Evolutionary conservation across 1,140 invertebrate genomes (phyloP), one percentile per base, ranked within the genome.

Genomic region (Orius insidiosus): DNA sequence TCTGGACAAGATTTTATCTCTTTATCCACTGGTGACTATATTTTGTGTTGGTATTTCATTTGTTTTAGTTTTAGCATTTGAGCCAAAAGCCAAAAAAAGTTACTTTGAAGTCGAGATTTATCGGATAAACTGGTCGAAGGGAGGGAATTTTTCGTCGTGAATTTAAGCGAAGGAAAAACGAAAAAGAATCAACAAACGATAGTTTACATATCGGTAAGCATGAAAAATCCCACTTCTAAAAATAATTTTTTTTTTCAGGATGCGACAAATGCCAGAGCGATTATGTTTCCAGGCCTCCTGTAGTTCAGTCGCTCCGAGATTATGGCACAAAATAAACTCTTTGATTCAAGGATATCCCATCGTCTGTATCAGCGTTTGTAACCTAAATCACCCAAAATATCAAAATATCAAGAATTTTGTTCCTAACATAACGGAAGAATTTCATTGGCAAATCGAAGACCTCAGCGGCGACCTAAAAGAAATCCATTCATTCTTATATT

Each of bases 131-230:
- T 13, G 2, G n/a, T 32, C 7, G 46, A 47, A 34, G 40, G 31
- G 10, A 40, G 35, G 37, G 46, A 47, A 37, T 40, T 31, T 37
- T 47, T 47, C 38, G 40, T 38, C 38, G 39, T 8, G 24, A 47
- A 31, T 9, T 47, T 8, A 13, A 15, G 38, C 15, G 14, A 13
- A 15, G 35, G 24, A 30, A 8, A 13, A 19, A 14, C 4, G 30
- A 10, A 16, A 36, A 41, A 45, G 15, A 18, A 9, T 14, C 34
- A 30, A n/a, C 19, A 47, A 35, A 14, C 46, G 4, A 34, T 42
- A 1, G 46, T 47, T 41, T 37, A 41, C 46, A 47, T 47, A 32
- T 47, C 15, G 2, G 46, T 47, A 41, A 47, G 46, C n/a, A n/a
- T n/a, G n/a, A n/a, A n/a, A n/a, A n/a, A n/a, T n/a, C n/a, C 24